Evolutionary conservation across 2,797 vertebrate species (phyloP), one percentile per base, ranked within the genome.

Genomic region (Trichosurus vulpecula): DNA sequence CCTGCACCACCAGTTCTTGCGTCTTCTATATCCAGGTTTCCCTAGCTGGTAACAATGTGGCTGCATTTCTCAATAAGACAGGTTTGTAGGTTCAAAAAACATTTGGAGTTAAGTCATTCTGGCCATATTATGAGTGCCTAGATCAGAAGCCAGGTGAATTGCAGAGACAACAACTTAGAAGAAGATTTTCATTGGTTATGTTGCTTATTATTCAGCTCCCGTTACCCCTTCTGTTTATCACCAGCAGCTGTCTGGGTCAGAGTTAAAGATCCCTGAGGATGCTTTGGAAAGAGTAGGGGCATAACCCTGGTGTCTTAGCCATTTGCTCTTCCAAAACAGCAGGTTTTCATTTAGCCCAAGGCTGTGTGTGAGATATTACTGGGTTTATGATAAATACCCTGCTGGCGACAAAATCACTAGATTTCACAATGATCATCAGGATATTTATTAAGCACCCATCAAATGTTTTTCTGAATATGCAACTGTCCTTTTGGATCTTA

Each of bases 141-240:
- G 54, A 35, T 96, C 52, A 95, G 54, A 57, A n/a, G 90, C 58
- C 66, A 87, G 47, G 89, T 93, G 87, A 91, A 91, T 29, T 11
- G 5, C 4, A 30, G 52, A 74, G n/a, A 81, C 2, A 3, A 74
- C 2, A n/a, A 89, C 41, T 89, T 47, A 31, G 91, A 94, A 30
- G 35, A 9, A 27, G 52, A 57, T 90, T 61, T 91, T 53, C 90
- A 89, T 11, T 57, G 74, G 9, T 61, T 52, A 52, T 92, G 22
- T 8, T 52, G 53, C 53, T 56, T 35, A 5, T 35, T 41, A 22
- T 90, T 51, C 93, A 13, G 12, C 22, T 81, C 22, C 74, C 27
- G 41, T 47, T 41, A 47, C 74, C 22, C 74, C n/a, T 35, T 91
- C 41, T 58, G 35, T 31, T 91, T 27, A 56, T 93, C n/a, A 41